Evolutionary conservation across 2,888 invertebrate genomes (phyloP), one percentile per base, ranked within the genome.

Genomic region (Harpagoxenus sublaevis): DNA sequence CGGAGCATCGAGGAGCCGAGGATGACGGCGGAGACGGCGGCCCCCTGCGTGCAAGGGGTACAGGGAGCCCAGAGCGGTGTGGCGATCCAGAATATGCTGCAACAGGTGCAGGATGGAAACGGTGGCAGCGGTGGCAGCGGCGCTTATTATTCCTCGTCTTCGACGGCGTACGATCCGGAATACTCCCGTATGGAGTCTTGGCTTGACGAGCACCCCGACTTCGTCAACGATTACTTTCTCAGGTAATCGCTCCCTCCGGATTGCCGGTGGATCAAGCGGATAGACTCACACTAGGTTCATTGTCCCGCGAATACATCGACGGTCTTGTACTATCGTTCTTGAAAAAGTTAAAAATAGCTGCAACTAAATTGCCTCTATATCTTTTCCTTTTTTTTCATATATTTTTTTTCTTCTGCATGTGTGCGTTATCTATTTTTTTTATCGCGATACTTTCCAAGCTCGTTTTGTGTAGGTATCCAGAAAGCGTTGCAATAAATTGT

Each of bases 161-260:
- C 94, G 51, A 91, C 92, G 66, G 91, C 96, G 95, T 98, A 98
- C 95, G 98, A 98, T 95, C 97, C 98, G 89, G 98, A 98, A 95
- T 98, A 98, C 95, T 97, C 98, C 84, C 97, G 97, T 90, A 98
- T 99, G 96, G 99, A 99, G 96, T 97, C 98, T 92, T 99, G 99
- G 99, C 97, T 99, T 91, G 99, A 99, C 95, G 99, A 99, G 95
- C 99, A 99, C 96, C 98, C 98, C 92, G 98, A 98, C 95, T 99
- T 99, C 95, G 98, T 98, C 90, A 98, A 98, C 95, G 98, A 99
- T 95, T 99, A 99, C 95, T 99, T 99, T 95, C 96, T 98, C 95
- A 97, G 98, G 98, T 98, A 78, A 79, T 45, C 18, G 9, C 4
- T 60, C 9, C 10, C 23, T 60, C 1, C 42, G 28, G 31, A 68